Conservation (phyloP, 2,888 invertebrate species). For the Eucriotettix oculatus region DNA sequence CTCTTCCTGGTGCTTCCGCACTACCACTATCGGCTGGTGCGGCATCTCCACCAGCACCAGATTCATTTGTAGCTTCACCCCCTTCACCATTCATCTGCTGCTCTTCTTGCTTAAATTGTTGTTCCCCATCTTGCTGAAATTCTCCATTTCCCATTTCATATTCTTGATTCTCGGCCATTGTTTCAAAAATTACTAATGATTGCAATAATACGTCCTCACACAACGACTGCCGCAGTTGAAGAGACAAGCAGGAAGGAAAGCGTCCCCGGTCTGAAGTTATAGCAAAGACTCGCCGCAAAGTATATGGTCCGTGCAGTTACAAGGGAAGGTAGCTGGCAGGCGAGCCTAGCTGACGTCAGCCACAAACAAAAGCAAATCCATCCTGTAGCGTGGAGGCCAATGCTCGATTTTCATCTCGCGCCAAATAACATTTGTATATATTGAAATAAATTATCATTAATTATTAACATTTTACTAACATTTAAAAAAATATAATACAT, state of each 20-base stretch:
- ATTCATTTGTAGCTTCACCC: conserved; percentile 9
- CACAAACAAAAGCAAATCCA: too few species aligned
- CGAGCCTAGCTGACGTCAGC: background rate
- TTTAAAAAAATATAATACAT: too few species aligned
- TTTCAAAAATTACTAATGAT: conserved; percentile 21
- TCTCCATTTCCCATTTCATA: conserved; percentile 60
- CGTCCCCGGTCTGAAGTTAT: background rate
- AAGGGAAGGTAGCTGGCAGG: background rate
- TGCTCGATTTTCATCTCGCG: too few species aligned
- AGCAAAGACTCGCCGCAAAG: background rate
- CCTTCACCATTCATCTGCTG: conserved; percentile 24
- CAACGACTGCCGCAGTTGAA: conserved; percentile 5
- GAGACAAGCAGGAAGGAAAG: conserved; percentile 5
- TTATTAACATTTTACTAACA: too few species aligned
- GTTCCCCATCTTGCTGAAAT: conserved; percentile 39
- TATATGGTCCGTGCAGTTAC: background rate
- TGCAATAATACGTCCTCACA: conserved; percentile 5
- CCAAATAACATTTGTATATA: too few species aligned
- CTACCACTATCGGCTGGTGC: conserved; percentile 49
- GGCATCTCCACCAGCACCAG: conserved; percentile 41
- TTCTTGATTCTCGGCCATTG: conserved; percentile 42
- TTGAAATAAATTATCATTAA: too few species aligned
- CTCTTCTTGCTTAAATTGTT: conserved; percentile 41
- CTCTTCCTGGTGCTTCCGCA: conserved; percentile 59
- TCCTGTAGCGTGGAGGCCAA: too few species aligned